Conservation (phyloP, 2,113 vertebrate genomes). For the Notechis scutatus region DNA sequence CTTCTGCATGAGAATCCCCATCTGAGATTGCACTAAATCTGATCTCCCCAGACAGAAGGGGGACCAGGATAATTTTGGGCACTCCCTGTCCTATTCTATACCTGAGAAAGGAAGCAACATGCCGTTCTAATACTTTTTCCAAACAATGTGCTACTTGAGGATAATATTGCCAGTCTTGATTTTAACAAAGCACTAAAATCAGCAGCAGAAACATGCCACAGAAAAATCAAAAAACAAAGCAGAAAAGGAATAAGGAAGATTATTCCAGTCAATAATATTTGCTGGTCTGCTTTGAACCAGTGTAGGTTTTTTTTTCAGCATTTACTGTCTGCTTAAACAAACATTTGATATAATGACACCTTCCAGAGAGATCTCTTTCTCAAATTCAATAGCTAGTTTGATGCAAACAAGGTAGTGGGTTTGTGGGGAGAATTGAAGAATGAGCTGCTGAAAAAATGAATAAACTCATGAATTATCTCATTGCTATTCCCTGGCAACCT, state of each 20-base stretch:
- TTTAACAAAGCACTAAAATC: background rate
- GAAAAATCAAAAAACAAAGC: background rate
- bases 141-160: background rate
- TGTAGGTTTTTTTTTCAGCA: background rate
- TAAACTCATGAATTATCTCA: conserved; percentile 15
- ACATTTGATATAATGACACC: background rate
- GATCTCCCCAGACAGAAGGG: background rate
- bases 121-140: background rate
- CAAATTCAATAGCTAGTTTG: conserved; percentile 29
- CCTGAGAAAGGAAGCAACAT: background rate
- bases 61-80: background rate
- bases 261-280: background rate
- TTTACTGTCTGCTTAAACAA: background rate
- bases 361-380: background rate
- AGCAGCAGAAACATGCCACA: background rate
- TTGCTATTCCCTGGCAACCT: conserved; percentile 4
- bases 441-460: background rate
- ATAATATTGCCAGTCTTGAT: background rate
- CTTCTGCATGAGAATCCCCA: background rate
- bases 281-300: background rate
- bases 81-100: background rate
- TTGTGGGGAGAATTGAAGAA: background rate
- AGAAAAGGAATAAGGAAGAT: background rate
- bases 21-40: background rate
- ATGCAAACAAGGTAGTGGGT: background rate